Percentiles rank a stretch among this genome's conserved stretches.
Conservation (phyloP, 2,888 invertebrate genomes). For the Sthenelais limicola region DNA sequence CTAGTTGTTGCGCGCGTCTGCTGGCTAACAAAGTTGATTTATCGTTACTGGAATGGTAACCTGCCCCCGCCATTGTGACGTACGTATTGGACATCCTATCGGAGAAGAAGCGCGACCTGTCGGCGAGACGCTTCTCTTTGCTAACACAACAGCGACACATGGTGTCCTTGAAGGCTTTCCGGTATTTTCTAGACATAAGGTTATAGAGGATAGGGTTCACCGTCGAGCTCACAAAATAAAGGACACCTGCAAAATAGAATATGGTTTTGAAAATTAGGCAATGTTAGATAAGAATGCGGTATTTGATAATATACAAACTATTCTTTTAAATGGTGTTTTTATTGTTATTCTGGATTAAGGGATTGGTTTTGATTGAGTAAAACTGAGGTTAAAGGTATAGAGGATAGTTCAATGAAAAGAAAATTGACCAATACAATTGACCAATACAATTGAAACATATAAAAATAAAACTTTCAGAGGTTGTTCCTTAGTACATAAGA, state of each 20-base stretch:
- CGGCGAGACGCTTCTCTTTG: slow-evolving; percentile 7
- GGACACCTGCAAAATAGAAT: slow-evolving; percentile 77
- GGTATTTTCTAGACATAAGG: slow-evolving; percentile 94
- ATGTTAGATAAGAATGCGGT: too few species aligned
- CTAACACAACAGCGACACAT: slow-evolving; percentile 63
- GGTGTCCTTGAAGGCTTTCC: slow-evolving; percentile 88
- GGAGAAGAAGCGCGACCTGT: slow-evolving; percentile 17
- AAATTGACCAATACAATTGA: too few species aligned
- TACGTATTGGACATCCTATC: slow-evolving; percentile 34
- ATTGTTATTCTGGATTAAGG: too few species aligned
- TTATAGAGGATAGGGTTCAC: slow-evolving; percentile 95
- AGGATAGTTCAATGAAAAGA: too few species aligned
- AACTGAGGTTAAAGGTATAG: too few species aligned
- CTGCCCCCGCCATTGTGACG: slow-evolving; percentile 14
- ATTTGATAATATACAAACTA: too few species aligned
- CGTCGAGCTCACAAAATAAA: slow-evolving; percentile 93
- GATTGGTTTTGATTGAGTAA: too few species aligned
- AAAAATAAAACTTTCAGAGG: too few species aligned
- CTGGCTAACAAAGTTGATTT: not conserved
- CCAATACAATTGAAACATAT: too few species aligned
- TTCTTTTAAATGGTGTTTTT: too few species aligned
- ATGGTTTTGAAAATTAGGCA: not conserved
- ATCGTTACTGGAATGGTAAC: not conserved
- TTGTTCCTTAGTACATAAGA: too few species aligned
- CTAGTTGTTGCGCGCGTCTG: not conserved